Evolutionary conservation across 2,888 invertebrate genomes (phyloP).

Genomic region (Psococerastis gibbosa): DNA sequence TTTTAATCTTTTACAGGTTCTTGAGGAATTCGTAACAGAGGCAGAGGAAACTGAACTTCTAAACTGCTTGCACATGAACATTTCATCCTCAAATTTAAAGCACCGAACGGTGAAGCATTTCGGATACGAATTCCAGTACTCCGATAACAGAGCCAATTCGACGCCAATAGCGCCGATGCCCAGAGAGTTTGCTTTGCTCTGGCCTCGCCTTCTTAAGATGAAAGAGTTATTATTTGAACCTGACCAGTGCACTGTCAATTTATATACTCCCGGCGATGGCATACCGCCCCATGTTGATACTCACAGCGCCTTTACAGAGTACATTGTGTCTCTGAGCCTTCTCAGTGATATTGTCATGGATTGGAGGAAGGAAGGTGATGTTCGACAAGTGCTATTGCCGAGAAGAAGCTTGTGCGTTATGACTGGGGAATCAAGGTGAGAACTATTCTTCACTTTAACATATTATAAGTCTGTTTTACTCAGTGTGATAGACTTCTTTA

Average conservation of each 20-base stretch:
- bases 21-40: constrained; percentile 49
- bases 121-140: constrained; percentile 82
- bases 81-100: constrained; percentile 35
- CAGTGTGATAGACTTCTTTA: too few species aligned
- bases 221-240: constrained; percentile 31
- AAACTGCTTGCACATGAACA: constrained; percentile 33
- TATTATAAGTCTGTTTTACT: too few species aligned
- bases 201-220: constrained; percentile 33
- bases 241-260: constrained; percentile 72
- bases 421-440: constrained; percentile 51
- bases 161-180: constrained; percentile 52
- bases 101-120: constrained; percentile 76
- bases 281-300: constrained; percentile 93
- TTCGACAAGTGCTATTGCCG: constrained; percentile 44
- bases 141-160: constrained; percentile 62
- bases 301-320: constrained; percentile 81
- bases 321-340: constrained; percentile 71
- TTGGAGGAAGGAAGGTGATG: constrained; percentile 45
- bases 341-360: constrained; percentile 76
- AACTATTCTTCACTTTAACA: background rate
- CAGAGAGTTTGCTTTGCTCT: constrained; percentile 41
- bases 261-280: constrained; percentile 70
- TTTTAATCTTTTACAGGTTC: constrained; percentile 27
- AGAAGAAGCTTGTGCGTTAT: constrained; percentile 57
- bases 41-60: constrained; percentile 46